Conservation (phyloP, 2,797 vertebrate species). For the Phaenicophaeus curvirostris region DNA sequence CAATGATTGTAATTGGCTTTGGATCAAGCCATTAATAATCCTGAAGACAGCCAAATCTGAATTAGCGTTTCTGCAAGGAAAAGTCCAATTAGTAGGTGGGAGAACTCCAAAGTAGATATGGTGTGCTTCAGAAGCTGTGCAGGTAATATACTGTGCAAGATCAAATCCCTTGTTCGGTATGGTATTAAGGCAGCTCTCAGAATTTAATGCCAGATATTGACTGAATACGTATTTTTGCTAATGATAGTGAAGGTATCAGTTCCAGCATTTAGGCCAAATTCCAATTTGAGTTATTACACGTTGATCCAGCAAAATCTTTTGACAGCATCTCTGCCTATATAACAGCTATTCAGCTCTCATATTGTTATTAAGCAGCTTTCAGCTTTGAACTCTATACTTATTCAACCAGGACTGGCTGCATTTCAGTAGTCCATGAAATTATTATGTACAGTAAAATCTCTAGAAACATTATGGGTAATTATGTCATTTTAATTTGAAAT, state of each 20-base stretch:
- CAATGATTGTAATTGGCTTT: background rate
- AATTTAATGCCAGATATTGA: background rate
- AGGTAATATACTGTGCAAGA: background rate
- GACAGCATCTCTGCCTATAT: background rate
- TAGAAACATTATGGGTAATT: constrained; percentile 18
- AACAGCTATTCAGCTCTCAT: background rate
- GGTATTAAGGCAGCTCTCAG: background rate
- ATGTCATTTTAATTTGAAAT: constrained; percentile 29
- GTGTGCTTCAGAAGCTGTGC: background rate
- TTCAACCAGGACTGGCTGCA: background rate
- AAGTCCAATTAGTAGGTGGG: background rate
- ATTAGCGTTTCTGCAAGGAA: background rate
- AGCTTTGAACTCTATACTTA: background rate
- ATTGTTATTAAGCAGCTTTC: background rate
- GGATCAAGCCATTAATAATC: background rate
- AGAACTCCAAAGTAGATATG: background rate
- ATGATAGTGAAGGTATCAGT: background rate
- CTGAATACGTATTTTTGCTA: background rate
- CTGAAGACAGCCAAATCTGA: background rate
- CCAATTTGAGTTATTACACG: background rate
- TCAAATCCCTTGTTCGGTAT: background rate
- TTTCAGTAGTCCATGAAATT: background rate
- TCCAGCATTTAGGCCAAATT: background rate
- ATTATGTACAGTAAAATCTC: background rate
- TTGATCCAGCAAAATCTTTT: background rate